Percentiles rank a stretch among this genome's conserved stretches.
Evolutionary conservation across 2,888 invertebrate species (phyloP).

Genomic region (Onthophagus sagittarius): DNA sequence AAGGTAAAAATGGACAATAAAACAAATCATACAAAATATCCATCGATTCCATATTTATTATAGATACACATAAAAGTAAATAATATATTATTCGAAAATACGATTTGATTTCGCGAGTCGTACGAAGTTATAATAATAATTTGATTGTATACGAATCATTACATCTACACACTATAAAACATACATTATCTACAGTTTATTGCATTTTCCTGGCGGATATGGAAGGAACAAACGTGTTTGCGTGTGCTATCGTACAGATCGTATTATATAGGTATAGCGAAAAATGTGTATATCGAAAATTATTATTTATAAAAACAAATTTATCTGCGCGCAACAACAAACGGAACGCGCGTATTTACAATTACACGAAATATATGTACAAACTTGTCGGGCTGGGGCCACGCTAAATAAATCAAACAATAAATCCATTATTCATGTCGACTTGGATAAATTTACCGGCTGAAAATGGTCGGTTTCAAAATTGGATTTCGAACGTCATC

Average conservation of each 20-base stretch:
- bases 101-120: neutral
- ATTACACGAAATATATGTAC: neutral
- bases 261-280: neutral
- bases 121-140: neutral
- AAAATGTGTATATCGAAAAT: neutral
- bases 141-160: neutral
- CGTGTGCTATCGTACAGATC: neutral
- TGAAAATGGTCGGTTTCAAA: neutral
- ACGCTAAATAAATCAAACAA: neutral
- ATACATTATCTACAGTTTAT: neutral
- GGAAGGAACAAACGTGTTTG: neutral
- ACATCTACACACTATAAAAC: neutral
- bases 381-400: neutral
- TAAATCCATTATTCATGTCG: neutral
- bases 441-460: neutral
- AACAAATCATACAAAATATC: neutral
- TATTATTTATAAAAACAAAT: neutral
- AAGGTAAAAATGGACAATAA: neutral
- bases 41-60: neutral
- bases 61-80: neutral
- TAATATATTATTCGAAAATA: neutral
- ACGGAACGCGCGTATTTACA: neutral
- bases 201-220: neutral
- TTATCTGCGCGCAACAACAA: neutral
- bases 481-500: neutral